Evolutionary conservation across 2,797 vertebrate genomes (phyloP), one percentile per base, ranked within the genome.

Genomic region (Arrhamphus sclerolepis): DNA sequence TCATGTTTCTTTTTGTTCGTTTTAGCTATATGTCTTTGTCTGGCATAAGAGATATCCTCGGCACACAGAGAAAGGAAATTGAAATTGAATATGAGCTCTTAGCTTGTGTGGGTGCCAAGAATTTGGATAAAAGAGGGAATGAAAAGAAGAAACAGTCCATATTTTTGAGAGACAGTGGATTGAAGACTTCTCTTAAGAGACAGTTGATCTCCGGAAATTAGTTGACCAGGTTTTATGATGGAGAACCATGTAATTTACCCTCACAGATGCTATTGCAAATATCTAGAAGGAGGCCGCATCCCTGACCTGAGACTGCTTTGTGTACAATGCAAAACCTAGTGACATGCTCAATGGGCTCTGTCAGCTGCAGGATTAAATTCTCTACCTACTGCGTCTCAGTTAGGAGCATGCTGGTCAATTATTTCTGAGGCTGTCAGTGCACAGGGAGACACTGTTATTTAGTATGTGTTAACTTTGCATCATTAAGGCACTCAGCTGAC

Each of bases 381-480:
- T 92, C 87, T 91, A 81, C 91, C 89, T 89, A 82, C 89, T 89
- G 91, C 77, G 89, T 92, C 91, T 93, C 89, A 82, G 89, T 92
- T 89, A 91, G 90, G 90, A 93, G 90, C 91, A 87, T 60, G 87
- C 87, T 92, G 92, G 92, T 93, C 92, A 93, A 93, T 93, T 93
- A 93, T 93, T 93, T 93, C 91, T 93, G 92, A 93, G 84, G 91
- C 92, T 93, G 92, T 93, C 92, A 93, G 84, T 72, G 86, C 85
- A 82, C 80, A 72, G 82, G 87, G 84, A 92, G 92, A 86, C 87
- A 81, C 92, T 89, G 89, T 93, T 93, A 93, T 93, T 93, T 93
- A 93, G 92, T 91, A 85, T 90, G 91, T 92, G 92, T 93, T 93
- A 93, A 93, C 91, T 92, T 81, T 85, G 89, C 91, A 91, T 93